Evolutionary conservation across 2,797 vertebrate genomes (phyloP).

Genomic region (Nyctalus aviator): DNA sequence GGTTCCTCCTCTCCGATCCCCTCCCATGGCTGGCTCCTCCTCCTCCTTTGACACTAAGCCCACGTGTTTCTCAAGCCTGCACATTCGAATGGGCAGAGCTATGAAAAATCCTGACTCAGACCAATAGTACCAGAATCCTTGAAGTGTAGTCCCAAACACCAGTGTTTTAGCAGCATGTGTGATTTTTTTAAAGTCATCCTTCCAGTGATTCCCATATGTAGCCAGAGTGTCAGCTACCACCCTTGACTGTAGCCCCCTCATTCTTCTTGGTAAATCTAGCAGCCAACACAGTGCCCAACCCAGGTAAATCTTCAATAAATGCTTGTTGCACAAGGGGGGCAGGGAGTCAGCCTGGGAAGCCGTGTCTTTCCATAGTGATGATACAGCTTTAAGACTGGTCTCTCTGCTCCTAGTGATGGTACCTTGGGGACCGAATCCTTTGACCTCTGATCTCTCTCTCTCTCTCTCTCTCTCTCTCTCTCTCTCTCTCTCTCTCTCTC

Average conservation of each 20-base stretch:
- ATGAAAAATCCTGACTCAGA: background rate
- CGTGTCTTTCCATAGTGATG: background rate
- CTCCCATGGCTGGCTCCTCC: background rate
- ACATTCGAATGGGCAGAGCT: background rate
- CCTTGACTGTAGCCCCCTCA: background rate
- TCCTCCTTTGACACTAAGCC: background rate
- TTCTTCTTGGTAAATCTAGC: background rate
- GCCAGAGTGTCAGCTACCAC: background rate
- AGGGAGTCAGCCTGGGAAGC: background rate
- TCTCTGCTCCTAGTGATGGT: background rate
- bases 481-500: background rate
- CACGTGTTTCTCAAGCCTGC: background rate
- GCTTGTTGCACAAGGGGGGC: background rate
- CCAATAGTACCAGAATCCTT: background rate
- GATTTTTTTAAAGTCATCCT: background rate
- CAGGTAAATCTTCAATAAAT: background rate
- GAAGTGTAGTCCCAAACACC: background rate
- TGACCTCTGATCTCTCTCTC: background rate
- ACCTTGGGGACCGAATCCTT: background rate
- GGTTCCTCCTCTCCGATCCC: background rate
- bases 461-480: background rate
- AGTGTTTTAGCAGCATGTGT: background rate
- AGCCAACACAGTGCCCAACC: background rate
- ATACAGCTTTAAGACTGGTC: background rate
- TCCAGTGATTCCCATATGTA: background rate